Evolutionary conservation across 2,888 invertebrate species (phyloP), one percentile per base, ranked within the genome.

Genomic region (Ypsolopha scabrella): DNA sequence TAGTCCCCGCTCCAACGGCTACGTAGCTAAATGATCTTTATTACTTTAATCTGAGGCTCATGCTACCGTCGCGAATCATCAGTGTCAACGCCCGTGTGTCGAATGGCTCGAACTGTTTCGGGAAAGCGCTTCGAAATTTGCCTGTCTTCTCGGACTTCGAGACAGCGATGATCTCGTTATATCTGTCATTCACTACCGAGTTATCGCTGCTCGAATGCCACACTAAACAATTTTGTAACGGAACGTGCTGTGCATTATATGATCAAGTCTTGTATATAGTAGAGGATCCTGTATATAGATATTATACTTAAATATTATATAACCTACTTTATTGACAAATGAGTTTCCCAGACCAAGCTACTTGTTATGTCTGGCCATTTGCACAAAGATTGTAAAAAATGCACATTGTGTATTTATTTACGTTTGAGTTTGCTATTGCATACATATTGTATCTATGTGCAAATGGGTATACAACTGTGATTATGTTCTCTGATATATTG

Each of bases 1-100:
- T 83, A 79, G 69, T 61, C 49, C 55, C 56, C 57, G 60, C 61
- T 60, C 64, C 8, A 4, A 9, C 24, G 24, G 43, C 43, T 2
- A 13, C 43, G 39, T 9, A 39, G 10, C 39, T 39, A n/a, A 39
- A 11, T 6, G 39, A 9, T 11, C 9, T 39, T 39, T 24, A 24
- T 24, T 24, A 24, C 24, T 24, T 24, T 24, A 24, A 4, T 24
- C 24, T 24, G 24, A 24, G 24, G 24, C 24, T 4, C 24, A 24
- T 24, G 24, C 24, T 24, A 24, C 24, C 24, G 24, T 24, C 4
- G 24, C 24, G 24, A 24, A 24, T 24, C 24, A 24, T 24, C 24
- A 24, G 24, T 24, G 24, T 24, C 24, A 24, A 65, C 54, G 62
- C 10, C 14, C 24, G 35, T 37, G 35, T 48, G 6, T 41, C 8